Percentiles rank a stretch among this genome's conserved stretches.
These are phyloP conservation scores for Sturnus vulgaris DNA, from an alignment of 2,113 vertebrate species.

Conservation along the genomic window DNA sequence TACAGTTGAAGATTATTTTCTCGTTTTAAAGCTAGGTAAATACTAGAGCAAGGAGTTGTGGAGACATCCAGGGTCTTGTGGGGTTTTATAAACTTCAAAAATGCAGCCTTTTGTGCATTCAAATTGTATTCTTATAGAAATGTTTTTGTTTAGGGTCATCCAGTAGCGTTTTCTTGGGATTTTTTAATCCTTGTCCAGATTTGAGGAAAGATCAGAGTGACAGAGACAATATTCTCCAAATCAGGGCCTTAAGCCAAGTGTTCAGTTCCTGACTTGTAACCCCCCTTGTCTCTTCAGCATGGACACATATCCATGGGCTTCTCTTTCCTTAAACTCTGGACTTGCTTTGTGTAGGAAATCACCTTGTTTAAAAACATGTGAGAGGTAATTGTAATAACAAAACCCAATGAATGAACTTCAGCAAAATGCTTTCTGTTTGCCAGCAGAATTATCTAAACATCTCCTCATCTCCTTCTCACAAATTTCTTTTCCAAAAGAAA, in stretches of 20 bases:
- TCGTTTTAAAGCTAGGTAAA: neutral
- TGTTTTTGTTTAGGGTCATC: neutral
- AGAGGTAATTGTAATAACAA: neutral
- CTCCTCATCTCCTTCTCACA: neutral
- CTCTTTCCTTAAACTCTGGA: neutral
- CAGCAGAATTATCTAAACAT: neutral
- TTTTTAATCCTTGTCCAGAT: neutral
- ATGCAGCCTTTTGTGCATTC: neutral
- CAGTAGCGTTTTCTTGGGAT: neutral
- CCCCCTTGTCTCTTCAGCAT: neutral
- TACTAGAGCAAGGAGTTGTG: neutral
- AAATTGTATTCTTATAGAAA: neutral
- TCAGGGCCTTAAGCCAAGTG: neutral
- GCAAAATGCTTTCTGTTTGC: neutral
- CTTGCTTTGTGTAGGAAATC: neutral
- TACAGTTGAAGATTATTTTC: neutral
- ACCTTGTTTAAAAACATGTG: too few relatives aligned
- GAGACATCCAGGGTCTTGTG: neutral
- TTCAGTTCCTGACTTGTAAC: neutral
- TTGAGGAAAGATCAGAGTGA: neutral
- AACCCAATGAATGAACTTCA: neutral
- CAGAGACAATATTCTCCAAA: neutral
- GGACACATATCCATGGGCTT: fast-evolving
- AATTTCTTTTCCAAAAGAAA: neutral
- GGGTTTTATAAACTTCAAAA: neutral